Percentiles rank a stretch among this genome's conserved stretches.
phyloP scores from a whole-genome alignment of 2,113 vertebrate genomes.

The Colistium nudipinnis region DNA sequence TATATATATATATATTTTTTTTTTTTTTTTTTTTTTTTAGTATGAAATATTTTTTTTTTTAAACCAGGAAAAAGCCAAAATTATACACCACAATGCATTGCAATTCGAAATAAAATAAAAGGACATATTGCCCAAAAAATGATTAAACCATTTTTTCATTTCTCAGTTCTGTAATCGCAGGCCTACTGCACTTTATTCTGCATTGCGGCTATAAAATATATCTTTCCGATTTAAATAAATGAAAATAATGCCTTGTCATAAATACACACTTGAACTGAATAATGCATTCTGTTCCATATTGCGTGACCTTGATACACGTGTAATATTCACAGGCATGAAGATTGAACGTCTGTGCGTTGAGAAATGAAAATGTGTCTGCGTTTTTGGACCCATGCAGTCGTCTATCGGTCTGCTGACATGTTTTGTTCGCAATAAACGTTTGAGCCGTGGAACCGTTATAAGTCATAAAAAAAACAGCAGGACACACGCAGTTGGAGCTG shows the following conservation, averaged over 20 bases:
- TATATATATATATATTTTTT: no score
- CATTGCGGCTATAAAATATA: background rate
- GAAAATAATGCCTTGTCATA: background rate
- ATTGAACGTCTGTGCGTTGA: background rate
- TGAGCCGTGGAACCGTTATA: background rate
- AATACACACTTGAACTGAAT: slow-evolving; percentile 1
- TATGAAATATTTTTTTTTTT: no score
- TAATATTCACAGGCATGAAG: background rate
- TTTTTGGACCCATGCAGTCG: background rate
- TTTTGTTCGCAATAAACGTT: slow-evolving; percentile 3
- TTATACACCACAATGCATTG: no score
- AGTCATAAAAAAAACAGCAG: slow-evolving; percentile 5
- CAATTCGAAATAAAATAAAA: no score
- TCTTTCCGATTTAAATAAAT: background rate
- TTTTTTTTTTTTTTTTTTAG: no score
- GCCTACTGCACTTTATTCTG: background rate
- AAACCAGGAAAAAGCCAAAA: no score
- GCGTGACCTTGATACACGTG: background rate
- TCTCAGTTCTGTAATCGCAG: no score
- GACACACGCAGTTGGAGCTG: slow-evolving; percentile 3
- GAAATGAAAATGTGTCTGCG: slow-evolving; percentile 1
- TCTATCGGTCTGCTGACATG: background rate
- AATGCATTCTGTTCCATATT: background rate
- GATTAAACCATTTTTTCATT: no score
- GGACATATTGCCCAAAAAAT: no score